Conservation (phyloP, 1,140 invertebrate genomes). For the Spodoptera litura region DNA sequence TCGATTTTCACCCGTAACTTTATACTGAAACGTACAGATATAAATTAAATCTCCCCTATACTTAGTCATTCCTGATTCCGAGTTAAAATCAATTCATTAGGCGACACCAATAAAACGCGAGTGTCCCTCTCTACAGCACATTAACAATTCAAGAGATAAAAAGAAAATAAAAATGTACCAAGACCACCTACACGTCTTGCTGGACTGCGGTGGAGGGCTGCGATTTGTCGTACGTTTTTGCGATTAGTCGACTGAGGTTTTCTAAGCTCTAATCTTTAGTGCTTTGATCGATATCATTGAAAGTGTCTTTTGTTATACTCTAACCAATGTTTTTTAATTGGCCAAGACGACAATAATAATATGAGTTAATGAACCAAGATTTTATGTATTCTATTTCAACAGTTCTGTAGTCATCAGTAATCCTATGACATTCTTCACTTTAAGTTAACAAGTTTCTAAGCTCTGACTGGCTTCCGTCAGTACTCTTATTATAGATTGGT, state of each 20-base stretch:
- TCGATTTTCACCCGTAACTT: conserved; percentile 46
- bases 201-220: conserved; percentile 29
- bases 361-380: too few relatives aligned
- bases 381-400: too few relatives aligned
- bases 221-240: conserved; percentile 40
- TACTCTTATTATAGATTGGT: not conserved
- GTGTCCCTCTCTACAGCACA: conserved; percentile 34
- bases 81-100: conserved; percentile 53
- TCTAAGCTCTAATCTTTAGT: conserved; percentile 4
- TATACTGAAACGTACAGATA: conserved; percentile 19
- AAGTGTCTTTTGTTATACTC: not conserved
- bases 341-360: too few relatives aligned
- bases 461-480: too few relatives aligned
- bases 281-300: not conserved
- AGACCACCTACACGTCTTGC: conserved; percentile 52
- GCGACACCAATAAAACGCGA: conserved; percentile 46
- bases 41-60: conserved; percentile 48
- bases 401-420: too few relatives aligned
- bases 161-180: conserved; percentile 23
- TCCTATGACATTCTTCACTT: too few relatives aligned
- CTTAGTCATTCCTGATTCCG: conserved; percentile 48
- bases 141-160: conserved; percentile 54
- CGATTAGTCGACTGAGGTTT: conserved; percentile 31
- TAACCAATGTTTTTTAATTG: too few relatives aligned
- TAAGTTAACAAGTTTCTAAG: too few relatives aligned